Conservation (phyloP, 1,140 invertebrate species). For the Neodiprion lecontei region DNA sequence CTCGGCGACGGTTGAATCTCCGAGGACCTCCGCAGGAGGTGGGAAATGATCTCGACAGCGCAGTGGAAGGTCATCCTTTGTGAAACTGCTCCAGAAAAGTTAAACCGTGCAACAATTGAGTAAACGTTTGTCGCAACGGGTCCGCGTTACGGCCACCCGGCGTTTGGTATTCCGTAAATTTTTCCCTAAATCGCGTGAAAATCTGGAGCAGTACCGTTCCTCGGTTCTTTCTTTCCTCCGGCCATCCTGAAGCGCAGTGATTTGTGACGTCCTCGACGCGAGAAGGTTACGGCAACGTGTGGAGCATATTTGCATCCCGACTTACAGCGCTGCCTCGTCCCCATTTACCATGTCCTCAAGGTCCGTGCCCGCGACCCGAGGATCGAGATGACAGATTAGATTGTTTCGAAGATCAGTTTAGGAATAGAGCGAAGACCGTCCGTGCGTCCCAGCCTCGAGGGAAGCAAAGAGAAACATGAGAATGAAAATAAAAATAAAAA, state of each 20-base stretch:
- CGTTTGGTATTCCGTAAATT: not conserved
- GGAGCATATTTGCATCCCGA: not conserved
- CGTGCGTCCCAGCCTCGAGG: too few species aligned
- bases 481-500: not conserved
- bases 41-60: too few species aligned
- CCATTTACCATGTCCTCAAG: not conserved
- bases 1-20: too few species aligned
- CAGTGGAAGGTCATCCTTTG: not conserved
- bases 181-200: conserved; percentile 37
- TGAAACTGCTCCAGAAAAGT: conserved; percentile 16
- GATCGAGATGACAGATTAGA: conserved; percentile 5
- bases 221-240: not conserved
- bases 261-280: not conserved
- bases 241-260: not conserved
- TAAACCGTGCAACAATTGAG: conserved; percentile 21
- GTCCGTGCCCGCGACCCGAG: not conserved
- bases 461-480: too few species aligned
- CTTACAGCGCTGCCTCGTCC: not conserved
- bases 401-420: not conserved
- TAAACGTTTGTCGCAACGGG: conserved; percentile 12
- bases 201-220: conserved; percentile 42
- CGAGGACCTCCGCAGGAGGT: too few species aligned
- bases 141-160: conserved; percentile 14
- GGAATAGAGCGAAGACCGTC: not conserved
- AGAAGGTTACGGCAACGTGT: not conserved